Evolutionary conservation across 2,888 invertebrate genomes (phyloP), one percentile per base, ranked within the genome.

Genomic region (Entomobrya multifasciata): DNA sequence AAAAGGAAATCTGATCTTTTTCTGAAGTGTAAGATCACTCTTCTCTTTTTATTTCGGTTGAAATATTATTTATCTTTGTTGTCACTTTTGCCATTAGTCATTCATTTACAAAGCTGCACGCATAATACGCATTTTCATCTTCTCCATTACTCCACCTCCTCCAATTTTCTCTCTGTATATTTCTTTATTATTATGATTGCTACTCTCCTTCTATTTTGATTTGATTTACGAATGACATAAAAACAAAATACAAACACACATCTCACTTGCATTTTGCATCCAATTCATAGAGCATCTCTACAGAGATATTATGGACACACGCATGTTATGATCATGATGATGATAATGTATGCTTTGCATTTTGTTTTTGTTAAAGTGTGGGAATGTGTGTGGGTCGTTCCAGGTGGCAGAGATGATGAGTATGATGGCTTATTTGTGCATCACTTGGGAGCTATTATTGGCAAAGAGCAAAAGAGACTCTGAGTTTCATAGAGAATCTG

Each of bases 361-460:
- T 15, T n/a, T 30, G n/a, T 36, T 36, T 65, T 15, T 65, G 36
- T 36, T 36, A 11, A 36, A 17, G 65, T 65, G 79, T 27, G 47
- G 15, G 65, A 79, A 44, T 67, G 83, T 22, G n/a, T n/a, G 44
- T 76, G 77, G 83, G 67, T 77, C 83, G 83, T 83, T 83, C 83
- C 83, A 83, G 83, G 83, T 83, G 83, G 76, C 76, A 67, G 65
- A 83, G 83, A 83, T 83, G 83, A 83, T 83, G 83, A 55, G 83
- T 27, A 77, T 52, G 83, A 83, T 83, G 77, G 83, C 76, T 83
- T 83, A 83, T 83, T 83, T 83, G 83, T 83, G 76, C 27, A 83
- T 77, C 83, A 25, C 83, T 83, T 83, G 83, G 83, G 83, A 83
- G 76, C 83, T 83, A 83, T 83, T 83, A 83, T 83, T 83, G 83